Base-by-base conservation (phyloP, 2,113 vertebrate species). In the Phylloscopus whistleri region DNA sequence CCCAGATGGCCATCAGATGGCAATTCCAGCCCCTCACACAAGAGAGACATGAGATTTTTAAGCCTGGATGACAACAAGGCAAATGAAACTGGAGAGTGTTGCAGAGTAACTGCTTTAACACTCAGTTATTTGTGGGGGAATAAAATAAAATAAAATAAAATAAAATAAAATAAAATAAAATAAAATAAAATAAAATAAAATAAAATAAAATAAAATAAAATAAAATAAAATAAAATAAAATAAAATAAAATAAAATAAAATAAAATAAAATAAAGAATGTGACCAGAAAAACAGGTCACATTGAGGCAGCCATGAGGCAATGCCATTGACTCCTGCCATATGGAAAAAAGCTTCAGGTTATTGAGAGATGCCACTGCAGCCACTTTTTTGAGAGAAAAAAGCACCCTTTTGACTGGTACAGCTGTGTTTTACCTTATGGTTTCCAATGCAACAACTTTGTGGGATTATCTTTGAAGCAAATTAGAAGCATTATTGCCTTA, bases 111-210 rank as follows among this genome's bases (percentile, higher is more conserved):
- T 41, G 67, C 44, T 88, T 66, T 72, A 75, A 58, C 37, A 33
- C 16, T 74, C 66, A 48, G 33, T 19, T 41, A 13, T 41, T 43
- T 1, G 5, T 2, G 21, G 0, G 2, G n/a, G n/a, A n/a, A 7
- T 2, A 20, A 49, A 37, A 51, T 53, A 51, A 63, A 23, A 10
- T 1, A 26, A 44, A 44, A 17, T 18, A 18, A 44, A 44, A 44
- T 9, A 0, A 3, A 8, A 19, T 23, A 49, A 44, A 44, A 62
- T 43, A 63, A 20, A 10, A 11, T 9, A 41, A 31, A 10, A 37
- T 51, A 56, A 35, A 37, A n/a, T 22, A 30, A 63, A 56, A 7
- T 2, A 20, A 49, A 37, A 51, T 53, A 51, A 63, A 23, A 10
- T 1, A 26, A 44, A 44, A 17, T 18, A 18, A 44, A 44, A 44